These are phyloP conservation scores for Pempheris klunzingeri DNA, from an alignment of 2,797 vertebrate genomes.

Conservation along the genomic window DNA sequence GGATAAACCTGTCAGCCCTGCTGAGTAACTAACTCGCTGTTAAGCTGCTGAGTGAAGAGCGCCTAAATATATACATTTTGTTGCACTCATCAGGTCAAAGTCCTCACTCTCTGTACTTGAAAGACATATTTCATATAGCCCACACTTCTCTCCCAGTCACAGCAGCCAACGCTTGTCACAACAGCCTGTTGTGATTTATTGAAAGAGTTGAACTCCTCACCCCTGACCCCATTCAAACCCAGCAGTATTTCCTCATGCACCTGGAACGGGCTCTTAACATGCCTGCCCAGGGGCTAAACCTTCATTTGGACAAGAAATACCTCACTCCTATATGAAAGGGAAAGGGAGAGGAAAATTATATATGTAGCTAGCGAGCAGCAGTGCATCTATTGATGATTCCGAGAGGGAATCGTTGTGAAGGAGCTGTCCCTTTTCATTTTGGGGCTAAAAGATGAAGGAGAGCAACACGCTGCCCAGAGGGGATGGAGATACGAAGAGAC, in stretches of 20 bases:
- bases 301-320: constrained; percentile 75
- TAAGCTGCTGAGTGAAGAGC: constrained; percentile 60
- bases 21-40: constrained; percentile 55
- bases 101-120: constrained; percentile 61
- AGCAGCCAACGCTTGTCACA: constrained; percentile 70
- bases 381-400: constrained; percentile 68
- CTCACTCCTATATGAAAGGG: constrained; percentile 70
- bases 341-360: constrained; percentile 73
- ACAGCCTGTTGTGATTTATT: constrained; percentile 82
- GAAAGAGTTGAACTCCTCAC: constrained; percentile 82
- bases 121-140: constrained; percentile 71
- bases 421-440: constrained; percentile 73
- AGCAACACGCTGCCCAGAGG: constrained; percentile 34
- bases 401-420: constrained; percentile 63
- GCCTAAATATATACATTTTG: constrained; percentile 72
- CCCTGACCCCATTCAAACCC: constrained; percentile 82
- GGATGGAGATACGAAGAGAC: constrained; percentile 68
- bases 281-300: constrained; percentile 73
- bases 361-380: constrained; percentile 54
- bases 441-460: constrained; percentile 53
- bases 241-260: constrained; percentile 77
- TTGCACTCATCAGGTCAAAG: constrained; percentile 68
- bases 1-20: constrained; percentile 73
- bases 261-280: constrained; percentile 79
- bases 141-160: constrained; percentile 62